Conservation (phyloP, 2,888 invertebrate genomes). For the Myathropa florea region DNA sequence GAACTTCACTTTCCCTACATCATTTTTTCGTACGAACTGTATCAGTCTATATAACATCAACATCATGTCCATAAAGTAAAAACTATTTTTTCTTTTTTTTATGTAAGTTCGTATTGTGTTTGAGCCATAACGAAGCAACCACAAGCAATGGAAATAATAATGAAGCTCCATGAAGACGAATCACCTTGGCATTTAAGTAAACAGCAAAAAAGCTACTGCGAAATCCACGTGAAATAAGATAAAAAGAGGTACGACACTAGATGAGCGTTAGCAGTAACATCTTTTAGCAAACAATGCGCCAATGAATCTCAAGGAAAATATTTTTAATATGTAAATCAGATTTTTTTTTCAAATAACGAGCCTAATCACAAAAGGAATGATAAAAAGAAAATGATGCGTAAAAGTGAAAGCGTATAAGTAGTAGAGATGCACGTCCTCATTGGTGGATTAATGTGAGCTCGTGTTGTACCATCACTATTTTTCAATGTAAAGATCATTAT, state of each 20-base stretch:
- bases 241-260: conserved; percentile 15
- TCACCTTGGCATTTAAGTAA: conserved; percentile 67
- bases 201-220: not conserved
- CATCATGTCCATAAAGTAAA: conserved; percentile 32
- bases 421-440: not conserved
- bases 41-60: not conserved
- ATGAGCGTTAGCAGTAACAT: conserved; percentile 43
- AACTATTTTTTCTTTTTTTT: not conserved
- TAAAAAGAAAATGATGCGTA: conserved; percentile 64
- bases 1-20: not conserved
- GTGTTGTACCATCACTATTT: not conserved
- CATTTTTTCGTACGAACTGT: not conserved
- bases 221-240: not conserved
- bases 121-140: not conserved
- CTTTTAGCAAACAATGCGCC: conserved; percentile 63
- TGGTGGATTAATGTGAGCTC: not conserved
- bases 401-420: conserved; percentile 61
- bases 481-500: not conserved
- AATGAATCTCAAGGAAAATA: conserved; percentile 56
- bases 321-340: conserved; percentile 63
- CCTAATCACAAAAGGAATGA: conserved; percentile 60
- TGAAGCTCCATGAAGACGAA: conserved; percentile 32
- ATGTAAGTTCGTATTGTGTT: not conserved
- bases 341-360: conserved; percentile 21
- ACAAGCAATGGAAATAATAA: not conserved